Conservation (phyloP, 1,140 invertebrate genomes). For the Drosophila littoralis region DNA sequence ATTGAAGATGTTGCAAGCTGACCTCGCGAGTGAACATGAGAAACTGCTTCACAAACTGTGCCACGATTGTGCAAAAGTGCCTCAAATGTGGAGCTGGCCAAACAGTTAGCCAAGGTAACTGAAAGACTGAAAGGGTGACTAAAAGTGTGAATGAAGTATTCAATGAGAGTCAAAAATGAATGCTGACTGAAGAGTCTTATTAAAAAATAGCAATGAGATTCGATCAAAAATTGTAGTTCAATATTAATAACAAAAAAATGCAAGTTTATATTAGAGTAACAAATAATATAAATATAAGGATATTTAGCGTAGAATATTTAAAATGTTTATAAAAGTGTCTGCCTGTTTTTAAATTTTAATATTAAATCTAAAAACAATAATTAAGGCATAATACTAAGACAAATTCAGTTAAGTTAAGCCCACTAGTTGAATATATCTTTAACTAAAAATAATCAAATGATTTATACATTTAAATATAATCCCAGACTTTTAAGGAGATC, state of each 20-base stretch:
- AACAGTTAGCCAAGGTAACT: conserved; percentile 3
- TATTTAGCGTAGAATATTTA: no score
- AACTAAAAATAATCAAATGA: neutral
- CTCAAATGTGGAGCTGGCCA: conserved; percentile 41
- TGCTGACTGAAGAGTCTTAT: neutral
- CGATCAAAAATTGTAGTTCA: no score
- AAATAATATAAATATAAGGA: no score
- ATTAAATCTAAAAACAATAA: no score
- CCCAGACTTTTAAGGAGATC: neutral
- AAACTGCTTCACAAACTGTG: conserved; percentile 37
- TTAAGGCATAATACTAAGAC: no score
- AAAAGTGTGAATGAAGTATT: conserved; percentile 3
- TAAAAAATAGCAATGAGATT: no score
- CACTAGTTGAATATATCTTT: no score
- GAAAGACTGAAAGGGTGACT: conserved; percentile 17
- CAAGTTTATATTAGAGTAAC: no score
- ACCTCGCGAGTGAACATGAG: conserved; percentile 66
- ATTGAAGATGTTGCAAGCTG: conserved; percentile 79
- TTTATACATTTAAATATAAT: neutral
- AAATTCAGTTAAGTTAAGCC: no score
- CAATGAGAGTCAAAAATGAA: neutral
- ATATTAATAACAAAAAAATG: no score
- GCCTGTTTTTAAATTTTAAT: no score
- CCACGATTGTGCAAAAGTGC: conserved; percentile 38
- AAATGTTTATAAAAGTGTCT: no score